Conservation (phyloP, 2,797 vertebrate genomes). For the Oreochromis grahami region DNA sequence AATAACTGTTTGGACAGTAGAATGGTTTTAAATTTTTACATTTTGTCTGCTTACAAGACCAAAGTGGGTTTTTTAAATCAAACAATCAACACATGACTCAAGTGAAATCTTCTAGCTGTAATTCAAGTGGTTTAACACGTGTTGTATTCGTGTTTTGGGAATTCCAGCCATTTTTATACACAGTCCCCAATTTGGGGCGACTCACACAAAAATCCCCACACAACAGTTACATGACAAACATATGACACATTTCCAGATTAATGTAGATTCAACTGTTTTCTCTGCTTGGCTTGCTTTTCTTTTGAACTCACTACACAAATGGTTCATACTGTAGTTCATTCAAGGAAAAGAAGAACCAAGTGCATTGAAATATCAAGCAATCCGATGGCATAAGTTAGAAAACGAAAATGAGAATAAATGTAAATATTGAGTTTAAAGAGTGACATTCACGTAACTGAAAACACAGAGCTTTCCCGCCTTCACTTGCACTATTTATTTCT, state of each 20-base stretch:
- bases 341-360: neutral
- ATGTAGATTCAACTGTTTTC: neutral
- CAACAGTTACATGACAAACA: neutral
- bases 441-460: neutral
- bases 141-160: rapidly evolving
- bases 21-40: rapidly evolving
- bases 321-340: neutral
- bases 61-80: neutral
- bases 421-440: neutral
- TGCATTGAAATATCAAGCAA: neutral
- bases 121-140: neutral
- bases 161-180: neutral
- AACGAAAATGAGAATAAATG: neutral
- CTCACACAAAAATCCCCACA: neutral
- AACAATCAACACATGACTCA: neutral
- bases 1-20: neutral
- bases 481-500: neutral
- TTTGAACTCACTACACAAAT: neutral
- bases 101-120: neutral
- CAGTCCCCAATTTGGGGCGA: rapidly evolving
- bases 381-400: neutral
- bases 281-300: neutral
- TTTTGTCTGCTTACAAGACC: neutral
- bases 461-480: neutral
- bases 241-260: neutral